phyloP scores from a whole-genome alignment of 2,113 vertebrate genomes.

The Camelus dromedarius region DNA sequence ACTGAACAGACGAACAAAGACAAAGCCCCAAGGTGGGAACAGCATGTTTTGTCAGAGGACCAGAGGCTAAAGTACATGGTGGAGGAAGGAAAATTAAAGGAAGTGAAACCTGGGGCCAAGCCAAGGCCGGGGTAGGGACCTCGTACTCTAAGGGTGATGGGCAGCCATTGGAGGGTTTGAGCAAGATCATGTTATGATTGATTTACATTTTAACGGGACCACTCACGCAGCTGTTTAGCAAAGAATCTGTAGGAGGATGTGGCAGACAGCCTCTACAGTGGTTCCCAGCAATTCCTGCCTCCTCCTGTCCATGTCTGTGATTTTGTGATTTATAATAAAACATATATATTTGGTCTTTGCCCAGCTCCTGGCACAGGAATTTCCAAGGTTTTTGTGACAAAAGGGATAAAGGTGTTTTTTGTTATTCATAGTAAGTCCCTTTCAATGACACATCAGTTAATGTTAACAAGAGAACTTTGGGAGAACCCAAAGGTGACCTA shows the following conservation, averaged over 20 bases:
- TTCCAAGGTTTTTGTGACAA: neutral
- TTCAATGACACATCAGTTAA: neutral
- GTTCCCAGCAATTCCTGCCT: neutral
- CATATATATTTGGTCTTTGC: neutral
- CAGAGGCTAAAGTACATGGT: neutral
- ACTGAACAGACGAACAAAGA: neutral
- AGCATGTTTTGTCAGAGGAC: neutral
- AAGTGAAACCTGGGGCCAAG: neutral
- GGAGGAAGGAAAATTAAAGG: neutral
- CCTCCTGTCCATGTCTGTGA: neutral
- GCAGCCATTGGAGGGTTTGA: neutral
- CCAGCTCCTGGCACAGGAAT: neutral
- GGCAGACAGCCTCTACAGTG: neutral
- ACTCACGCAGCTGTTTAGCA: neutral
- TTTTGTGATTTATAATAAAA: neutral
- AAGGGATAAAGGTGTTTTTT: neutral
- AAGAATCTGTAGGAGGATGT: neutral
- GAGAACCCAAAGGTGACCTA: neutral
- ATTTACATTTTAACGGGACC: neutral
- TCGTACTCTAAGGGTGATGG: neutral
- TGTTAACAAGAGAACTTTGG: neutral
- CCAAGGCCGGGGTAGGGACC: neutral
- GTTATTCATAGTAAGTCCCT: neutral
- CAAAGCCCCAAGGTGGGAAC: neutral
- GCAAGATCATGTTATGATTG: neutral